Conservation (phyloP, 2,797 vertebrate genomes). For the Melanotaenia maccullochi region DNA sequence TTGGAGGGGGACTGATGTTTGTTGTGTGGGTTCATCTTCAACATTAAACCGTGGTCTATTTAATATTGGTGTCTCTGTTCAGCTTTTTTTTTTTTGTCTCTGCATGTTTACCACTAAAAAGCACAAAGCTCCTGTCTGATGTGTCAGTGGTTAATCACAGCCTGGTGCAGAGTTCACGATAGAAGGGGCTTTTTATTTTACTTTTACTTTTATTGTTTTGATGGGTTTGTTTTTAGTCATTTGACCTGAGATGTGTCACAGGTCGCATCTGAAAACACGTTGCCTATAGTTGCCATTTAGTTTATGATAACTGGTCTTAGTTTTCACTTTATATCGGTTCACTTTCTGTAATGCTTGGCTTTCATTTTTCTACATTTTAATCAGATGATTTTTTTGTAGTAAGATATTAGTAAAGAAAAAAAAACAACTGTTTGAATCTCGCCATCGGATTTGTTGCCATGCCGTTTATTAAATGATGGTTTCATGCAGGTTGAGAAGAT, state of each 20-base stretch:
- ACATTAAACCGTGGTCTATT: constrained; percentile 71
- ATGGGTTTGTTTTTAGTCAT: constrained; percentile 32
- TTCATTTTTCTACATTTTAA: constrained; percentile 26
- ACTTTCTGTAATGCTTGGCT: constrained; percentile 34
- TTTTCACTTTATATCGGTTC: constrained; percentile 12
- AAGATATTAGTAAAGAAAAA: neutral
- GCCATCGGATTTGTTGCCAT: neutral
- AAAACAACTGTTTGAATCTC: neutral
- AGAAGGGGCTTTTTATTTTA: constrained; percentile 42
- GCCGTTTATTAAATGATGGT: neutral
- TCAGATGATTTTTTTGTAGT: constrained; percentile 3
- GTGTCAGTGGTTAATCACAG: neutral
- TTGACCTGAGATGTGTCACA: constrained; percentile 19
- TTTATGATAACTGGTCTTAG: constrained; percentile 38
- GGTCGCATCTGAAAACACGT: constrained; percentile 26
- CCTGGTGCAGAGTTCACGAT: neutral
- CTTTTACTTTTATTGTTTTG: constrained; percentile 25
- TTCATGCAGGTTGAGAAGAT: neutral
- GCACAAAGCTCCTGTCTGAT: constrained; percentile 6
- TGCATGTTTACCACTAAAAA: constrained; percentile 15
- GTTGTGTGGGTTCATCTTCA: constrained; percentile 49
- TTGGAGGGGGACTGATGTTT: constrained; percentile 2
- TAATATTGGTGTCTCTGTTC: constrained; percentile 30
- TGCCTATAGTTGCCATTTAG: constrained; percentile 6
- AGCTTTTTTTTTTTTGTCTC: constrained; percentile 5